Conservation (phyloP, 2,797 vertebrate species). For the Dicrostonyx torquatus region DNA sequence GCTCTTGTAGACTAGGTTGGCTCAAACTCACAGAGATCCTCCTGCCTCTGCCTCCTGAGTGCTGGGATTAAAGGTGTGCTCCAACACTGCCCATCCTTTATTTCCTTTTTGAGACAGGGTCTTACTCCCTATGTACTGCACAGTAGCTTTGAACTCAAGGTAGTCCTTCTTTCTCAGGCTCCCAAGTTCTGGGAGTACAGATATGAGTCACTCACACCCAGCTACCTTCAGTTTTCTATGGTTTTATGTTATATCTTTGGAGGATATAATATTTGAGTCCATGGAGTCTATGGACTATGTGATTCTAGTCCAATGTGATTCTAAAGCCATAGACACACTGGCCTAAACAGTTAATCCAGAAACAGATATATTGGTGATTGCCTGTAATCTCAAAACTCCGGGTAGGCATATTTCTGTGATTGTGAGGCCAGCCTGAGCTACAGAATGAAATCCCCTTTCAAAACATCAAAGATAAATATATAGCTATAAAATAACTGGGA, state of each 20-base stretch:
- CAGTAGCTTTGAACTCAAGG: neutral
- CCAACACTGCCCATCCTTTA: too few species aligned
- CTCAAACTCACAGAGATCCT: too few species aligned
- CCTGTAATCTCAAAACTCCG: neutral
- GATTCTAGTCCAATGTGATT: neutral
- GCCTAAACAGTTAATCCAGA: neutral
- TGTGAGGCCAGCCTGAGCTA: neutral
- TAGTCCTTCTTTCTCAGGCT: neutral
- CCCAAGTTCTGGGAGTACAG: neutral
- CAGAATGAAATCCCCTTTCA: neutral
- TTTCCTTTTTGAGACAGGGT: neutral
- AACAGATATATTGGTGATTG: neutral
- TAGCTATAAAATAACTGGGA: neutral
- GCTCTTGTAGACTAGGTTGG: too few species aligned
- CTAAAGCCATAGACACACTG: slow-evolving; percentile 14
- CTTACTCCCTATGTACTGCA: neutral
- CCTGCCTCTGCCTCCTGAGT: too few species aligned
- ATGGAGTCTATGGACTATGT: neutral
- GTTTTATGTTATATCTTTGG: neutral
- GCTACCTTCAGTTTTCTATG: neutral
- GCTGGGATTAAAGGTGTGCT: too few species aligned
- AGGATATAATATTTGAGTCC: neutral
- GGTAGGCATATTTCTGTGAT: neutral
- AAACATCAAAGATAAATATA: slow-evolving; percentile 2
- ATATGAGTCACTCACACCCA: neutral